Evolutionary conservation across 2,888 invertebrate species (phyloP), one percentile per base, ranked within the genome.

Genomic region (Pyrrhia umbra): DNA sequence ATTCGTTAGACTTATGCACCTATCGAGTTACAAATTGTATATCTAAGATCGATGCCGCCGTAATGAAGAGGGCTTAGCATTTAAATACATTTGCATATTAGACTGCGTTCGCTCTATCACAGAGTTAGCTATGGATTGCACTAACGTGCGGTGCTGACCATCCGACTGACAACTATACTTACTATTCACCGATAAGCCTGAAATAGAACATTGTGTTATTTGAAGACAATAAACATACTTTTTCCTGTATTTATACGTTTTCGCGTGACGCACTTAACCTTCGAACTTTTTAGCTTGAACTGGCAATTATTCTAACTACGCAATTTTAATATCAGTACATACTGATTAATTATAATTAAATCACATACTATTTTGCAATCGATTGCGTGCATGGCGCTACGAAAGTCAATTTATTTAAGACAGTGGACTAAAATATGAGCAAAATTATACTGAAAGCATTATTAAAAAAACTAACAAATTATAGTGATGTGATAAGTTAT

Each of bases 81-180:
- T 95, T 95, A 94, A 95, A 95, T 94, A 95, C 92, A 95, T 95
- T 95, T 93, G 95, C 95, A 95, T 95, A 93, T 92, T 94, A 92
- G 95, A 92, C 94, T 93, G 93, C 93, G 91, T 88, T 90, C 89
- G 86, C 85, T 91, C 89, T 75, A 75, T 79, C 81, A 72, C 63
- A 56, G 68, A 63, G 58, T 65, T 65, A 47, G 56, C 52, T 58
- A 52, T 58, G 68, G 56, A 52, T 55, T 34, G 60, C 6, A 60
- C 57, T 51, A 58, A 70, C 59, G 56, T 73, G 49, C 42, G 15
- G 45, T 37, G 54, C 77, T 81, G 79, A 76, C 79, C 81, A 57
- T 62, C 37, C 66, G 27, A 70, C 64, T 56, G 64, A 73, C 76
- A 66, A 72, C 61, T 57, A 57, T 50, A 52, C 21, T 69, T 62